Base-by-base conservation (phyloP, 2,888 invertebrate species). In the Deilephila porcellus region DNA sequence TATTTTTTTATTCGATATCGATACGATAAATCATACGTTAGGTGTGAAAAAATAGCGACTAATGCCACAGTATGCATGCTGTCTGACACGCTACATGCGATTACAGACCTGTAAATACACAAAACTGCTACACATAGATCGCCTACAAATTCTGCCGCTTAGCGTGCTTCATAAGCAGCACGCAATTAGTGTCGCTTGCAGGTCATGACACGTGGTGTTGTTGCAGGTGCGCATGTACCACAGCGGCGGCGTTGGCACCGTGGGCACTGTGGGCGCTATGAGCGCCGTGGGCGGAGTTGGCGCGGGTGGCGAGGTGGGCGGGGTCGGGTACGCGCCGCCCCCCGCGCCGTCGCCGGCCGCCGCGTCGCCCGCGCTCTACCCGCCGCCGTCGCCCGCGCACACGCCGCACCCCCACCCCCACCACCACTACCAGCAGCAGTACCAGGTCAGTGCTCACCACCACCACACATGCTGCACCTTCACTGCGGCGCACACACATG, bases 211-310 rank as follows among this genome's bases (percentile, higher is more conserved):
- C 45, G n/a, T 70, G n/a, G 25, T 8, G 29, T 11, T 52, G 67
- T 62, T 53, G 11, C 91, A 96, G 95, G 95, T 97, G 80, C 96
- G 97, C 73, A 96, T 97, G 96, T 97, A 96, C 90, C 95, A 94
- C 86, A 86, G 87, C 78, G 89, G 85, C 52, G 80, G 79, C 45
- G 82, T 81, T 70, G 80, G 79, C 59, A 75, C 75, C n/a, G 76
- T 78, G 73, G 80, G 79, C 59, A 75, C 75, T 14, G 76, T 78
- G 73, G 80, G 78, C 73, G 83, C 86, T 85, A 80, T 76, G 63
- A 75, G 75, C 32, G 91, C 76, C 72, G 90, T 78, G 78, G 89
- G 90, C 56, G 92, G 91, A 60, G 83, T 76, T 71, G 56, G 56
- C 56, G 82, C 79, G 72, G 82, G 64, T 75, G 84, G 77, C 64